Evolutionary conservation across 2,113 vertebrate genomes (phyloP), one percentile per base, ranked within the genome.

Genomic region (Scomber scombrus): DNA sequence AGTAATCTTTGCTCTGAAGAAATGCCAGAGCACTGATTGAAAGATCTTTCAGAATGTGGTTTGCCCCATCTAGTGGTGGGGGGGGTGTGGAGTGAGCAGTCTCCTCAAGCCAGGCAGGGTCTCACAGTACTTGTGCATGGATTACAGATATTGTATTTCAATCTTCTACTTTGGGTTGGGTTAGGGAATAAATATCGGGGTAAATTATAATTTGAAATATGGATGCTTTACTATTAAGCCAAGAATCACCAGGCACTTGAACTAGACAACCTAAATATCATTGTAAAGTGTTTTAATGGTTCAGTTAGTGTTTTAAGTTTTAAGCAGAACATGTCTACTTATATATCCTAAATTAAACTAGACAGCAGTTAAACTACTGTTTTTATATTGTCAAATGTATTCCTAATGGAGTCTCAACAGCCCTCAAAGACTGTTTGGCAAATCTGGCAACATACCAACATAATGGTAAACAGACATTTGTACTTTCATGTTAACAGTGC

Each of bases 31-130:
- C 3, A n/a, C 18, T 43, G 11, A 63, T 5, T 43, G 34, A 34
- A 2, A 5, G 19, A 66, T 66, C n/a, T 65, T 62, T 77, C 21
- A 80, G 23, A 67, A 71, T 72, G 81, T 29, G 49, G 26, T 78
- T 79, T 82, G 68, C 75, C 3, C 90, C 90, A 87, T 52, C 91
- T 86, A 79, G 88, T 92, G 92, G 91, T 66, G 16, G 11, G 18
- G 19, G 18, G 2, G 23, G 23, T 26, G 23, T 26, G 23, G 23
- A 13, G 60, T 67, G n/a, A 8, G 3, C 2, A 45, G 2, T 40
- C 34, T 40, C 34, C 7, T 40, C 8, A 7, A 40, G 34, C 34
- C 34, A 40, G 8, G 55, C 55, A 75, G 43, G 58, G 29, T 57
- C 16, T 62, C 11, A 57, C 4, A 3, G 2, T 7, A 45, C 3